A percentile compares a stretch with the other conserved stretches of the same genome.
These are phyloP conservation scores for Xiphophorus hellerii DNA, from an alignment of 2,113 vertebrate genomes.

Conservation along the genomic window DNA sequence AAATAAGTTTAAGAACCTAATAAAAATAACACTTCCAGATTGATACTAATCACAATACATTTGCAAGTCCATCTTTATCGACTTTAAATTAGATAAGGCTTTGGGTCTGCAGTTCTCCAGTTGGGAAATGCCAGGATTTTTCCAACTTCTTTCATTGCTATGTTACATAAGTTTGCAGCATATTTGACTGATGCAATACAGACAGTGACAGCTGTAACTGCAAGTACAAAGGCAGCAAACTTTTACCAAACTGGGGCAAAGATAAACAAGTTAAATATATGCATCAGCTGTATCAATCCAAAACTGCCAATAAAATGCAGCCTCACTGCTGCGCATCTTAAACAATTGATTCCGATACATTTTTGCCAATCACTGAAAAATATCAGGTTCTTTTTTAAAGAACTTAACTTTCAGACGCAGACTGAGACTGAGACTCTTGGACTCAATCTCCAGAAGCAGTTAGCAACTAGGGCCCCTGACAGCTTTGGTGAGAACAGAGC, in stretches of 20 bases:
- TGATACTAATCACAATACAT: not conserved
- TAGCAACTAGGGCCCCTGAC: constrained; percentile 27
- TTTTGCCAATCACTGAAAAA: not conserved
- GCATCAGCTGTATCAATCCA: not conserved
- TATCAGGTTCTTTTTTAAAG: not conserved
- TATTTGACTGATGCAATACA: constrained; percentile 50
- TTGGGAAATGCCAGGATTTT: constrained; percentile 12
- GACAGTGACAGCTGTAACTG: constrained; percentile 43
- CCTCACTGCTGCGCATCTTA: not conserved
- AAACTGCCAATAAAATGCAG: not conserved
- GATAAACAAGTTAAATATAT: not conserved
- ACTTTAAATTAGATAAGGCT: not conserved
- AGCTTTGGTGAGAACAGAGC: constrained; percentile 34
- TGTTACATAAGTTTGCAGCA: constrained; percentile 30
- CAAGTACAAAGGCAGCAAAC: constrained; percentile 12
- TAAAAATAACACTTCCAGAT: not conserved
- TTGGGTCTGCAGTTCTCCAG: not conserved
- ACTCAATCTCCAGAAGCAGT: constrained; percentile 14
- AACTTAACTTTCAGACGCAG: constrained; percentile 5
- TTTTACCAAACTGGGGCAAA: constrained; percentile 6
- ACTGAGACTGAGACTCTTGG: not conserved
- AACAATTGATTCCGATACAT: not conserved
- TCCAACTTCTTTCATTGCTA: constrained; percentile 1
- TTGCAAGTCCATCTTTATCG: not conserved
- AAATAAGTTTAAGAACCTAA: not conserved